These are phyloP conservation scores for Zoanthus sociatus DNA, from an alignment of 92 coral and sea anemone species.

Conservation along the genomic window DNA sequence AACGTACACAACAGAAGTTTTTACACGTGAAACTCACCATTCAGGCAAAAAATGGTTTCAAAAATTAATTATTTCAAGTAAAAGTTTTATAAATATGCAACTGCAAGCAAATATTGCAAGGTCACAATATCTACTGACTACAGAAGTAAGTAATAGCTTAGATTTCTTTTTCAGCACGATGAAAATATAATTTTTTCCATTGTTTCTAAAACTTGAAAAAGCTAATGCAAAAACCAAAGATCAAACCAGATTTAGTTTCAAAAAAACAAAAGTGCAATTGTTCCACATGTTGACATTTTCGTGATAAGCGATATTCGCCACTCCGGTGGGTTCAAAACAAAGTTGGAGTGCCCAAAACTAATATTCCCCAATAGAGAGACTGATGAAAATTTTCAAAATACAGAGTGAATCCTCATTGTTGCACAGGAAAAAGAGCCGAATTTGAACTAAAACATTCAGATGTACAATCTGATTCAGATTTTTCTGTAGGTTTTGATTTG, in stretches of 20 bases:
- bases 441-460: neutral
- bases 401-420: constrained; percentile 5
- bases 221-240: constrained; percentile 10
- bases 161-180: constrained; percentile 4
- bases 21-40: neutral
- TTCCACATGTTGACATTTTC: constrained; percentile 8
- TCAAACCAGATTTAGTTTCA: constrained; percentile 9
- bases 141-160: constrained; percentile 11
- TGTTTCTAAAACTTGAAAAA: neutral
- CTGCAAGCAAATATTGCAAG: neutral
- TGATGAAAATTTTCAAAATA: constrained; percentile 3
- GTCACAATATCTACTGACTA: neutral
- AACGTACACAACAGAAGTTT: neutral
- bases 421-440: constrained; percentile 16
- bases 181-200: neutral
- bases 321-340: constrained; percentile 12
- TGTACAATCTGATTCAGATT: no score
- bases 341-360: constrained; percentile 3
- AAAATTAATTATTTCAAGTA: constrained; percentile 11
- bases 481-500: no score
- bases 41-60: neutral
- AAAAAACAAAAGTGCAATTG: constrained; percentile 8
- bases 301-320: constrained; percentile 8
- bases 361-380: constrained; percentile 7
- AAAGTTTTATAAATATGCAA: constrained; percentile 2